A percentile compares a stretch with the other conserved stretches of the same genome.
Conservation (phyloP, 1,140 invertebrate genomes). For the Gryllus bimaculatus region DNA sequence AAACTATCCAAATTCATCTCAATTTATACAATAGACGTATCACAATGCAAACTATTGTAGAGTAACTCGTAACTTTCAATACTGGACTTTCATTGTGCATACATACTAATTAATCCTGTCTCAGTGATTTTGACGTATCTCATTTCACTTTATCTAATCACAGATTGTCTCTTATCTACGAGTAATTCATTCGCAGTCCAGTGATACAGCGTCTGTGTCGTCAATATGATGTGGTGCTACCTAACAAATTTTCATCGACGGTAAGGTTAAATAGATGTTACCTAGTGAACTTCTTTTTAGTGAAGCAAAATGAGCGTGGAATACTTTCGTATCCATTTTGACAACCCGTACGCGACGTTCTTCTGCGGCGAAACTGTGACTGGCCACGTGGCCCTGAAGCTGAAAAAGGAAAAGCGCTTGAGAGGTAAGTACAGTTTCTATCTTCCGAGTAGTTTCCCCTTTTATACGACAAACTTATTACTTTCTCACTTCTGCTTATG, state of each 20-base stretch:
- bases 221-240: background rate
- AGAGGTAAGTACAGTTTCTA: background rate
- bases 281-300: background rate
- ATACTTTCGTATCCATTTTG: background rate
- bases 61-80: too few relatives aligned
- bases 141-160: background rate
- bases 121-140: too few relatives aligned
- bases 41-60: too few relatives aligned
- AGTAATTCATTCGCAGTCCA: background rate
- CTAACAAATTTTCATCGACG: background rate
- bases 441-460: background rate
- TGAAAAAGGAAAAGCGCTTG: background rate
- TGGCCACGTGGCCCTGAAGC: background rate
- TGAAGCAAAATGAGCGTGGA: background rate
- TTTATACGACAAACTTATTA: too few relatives aligned
- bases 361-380: background rate
- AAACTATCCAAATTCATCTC: too few relatives aligned
- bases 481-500: too few relatives aligned
- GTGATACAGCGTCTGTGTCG: background rate
- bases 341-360: background rate
- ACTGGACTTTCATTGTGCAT: too few relatives aligned
- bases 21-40: too few relatives aligned
- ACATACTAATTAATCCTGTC: too few relatives aligned
- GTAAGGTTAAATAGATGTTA: background rate
- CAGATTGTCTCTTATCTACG: background rate